Evolutionary conservation across 2,888 invertebrate genomes (phyloP).

Genomic region (Strigamia transsilvanica): DNA sequence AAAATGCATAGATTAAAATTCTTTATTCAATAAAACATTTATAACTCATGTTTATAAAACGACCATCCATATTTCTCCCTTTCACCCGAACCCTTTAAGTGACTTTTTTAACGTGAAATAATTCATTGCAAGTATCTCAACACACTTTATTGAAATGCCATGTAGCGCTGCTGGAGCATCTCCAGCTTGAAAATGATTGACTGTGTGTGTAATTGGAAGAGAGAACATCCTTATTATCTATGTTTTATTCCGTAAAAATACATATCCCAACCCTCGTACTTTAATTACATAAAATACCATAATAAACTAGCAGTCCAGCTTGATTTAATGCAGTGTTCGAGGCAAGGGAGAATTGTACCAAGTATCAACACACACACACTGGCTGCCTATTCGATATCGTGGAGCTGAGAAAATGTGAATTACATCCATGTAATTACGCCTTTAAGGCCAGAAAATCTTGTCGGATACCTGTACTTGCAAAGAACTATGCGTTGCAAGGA

Average conservation of each 20-base stretch:
- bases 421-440: neutral
- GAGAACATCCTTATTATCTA: slow-evolving; percentile 3
- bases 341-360: neutral
- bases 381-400: neutral
- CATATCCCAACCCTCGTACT: neutral
- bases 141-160: neutral
- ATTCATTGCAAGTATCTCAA: neutral
- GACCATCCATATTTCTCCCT: neutral
- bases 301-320: neutral
- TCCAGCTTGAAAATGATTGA: neutral
- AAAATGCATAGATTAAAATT: neutral
- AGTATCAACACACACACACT: neutral
- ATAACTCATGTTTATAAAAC: neutral
- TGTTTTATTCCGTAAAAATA: neutral
- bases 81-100: neutral
- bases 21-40: slow-evolving; percentile 3
- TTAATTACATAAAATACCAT: neutral
- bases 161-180: slow-evolving; percentile 8
- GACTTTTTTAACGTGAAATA: neutral
- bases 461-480: neutral
- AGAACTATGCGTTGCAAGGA: neutral
- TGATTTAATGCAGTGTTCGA: neutral
- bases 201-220: neutral
- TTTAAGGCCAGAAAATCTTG: neutral
- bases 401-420: neutral